Evolutionary conservation across 1,140 invertebrate genomes (phyloP).

Genomic region (Lepidurus couesii): DNA sequence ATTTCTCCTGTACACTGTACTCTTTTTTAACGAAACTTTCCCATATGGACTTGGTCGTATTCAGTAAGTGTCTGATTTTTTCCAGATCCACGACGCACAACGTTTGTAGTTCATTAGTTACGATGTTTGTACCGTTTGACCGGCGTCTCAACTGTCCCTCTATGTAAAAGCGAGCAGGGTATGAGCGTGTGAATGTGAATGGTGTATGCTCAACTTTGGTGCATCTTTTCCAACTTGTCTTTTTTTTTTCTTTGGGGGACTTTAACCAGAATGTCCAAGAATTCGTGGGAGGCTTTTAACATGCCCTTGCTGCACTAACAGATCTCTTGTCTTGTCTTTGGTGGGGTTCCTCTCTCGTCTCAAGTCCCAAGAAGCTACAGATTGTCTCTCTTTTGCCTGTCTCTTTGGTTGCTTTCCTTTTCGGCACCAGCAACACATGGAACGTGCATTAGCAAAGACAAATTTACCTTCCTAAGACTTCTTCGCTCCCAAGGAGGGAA

Average conservation of each 20-base stretch:
- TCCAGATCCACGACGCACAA: too few species aligned
- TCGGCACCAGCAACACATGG: slow-evolving; percentile 1
- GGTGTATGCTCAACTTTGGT: background rate
- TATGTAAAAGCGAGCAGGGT: background rate
- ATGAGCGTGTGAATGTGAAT: too few species aligned
- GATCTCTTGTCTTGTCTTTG: background rate
- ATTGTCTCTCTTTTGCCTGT: background rate
- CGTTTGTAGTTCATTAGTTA: too few species aligned
- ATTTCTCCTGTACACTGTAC: too few species aligned
- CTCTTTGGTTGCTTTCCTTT: background rate
- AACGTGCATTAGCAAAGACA: slow-evolving; percentile 1
- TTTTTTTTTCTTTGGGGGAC: background rate
- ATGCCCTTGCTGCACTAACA: slow-evolving; percentile 14
- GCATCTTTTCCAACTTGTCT: background rate
- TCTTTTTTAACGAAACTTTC: too few species aligned
- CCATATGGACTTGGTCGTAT: too few species aligned
- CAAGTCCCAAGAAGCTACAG: background rate
- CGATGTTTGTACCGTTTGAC: too few species aligned
- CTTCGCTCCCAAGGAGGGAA: background rate
- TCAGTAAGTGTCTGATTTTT: too few species aligned
- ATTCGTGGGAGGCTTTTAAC: slow-evolving; percentile 8
- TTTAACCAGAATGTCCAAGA: background rate
- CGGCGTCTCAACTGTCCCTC: too few species aligned
- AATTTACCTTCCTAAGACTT: slow-evolving; percentile 7
- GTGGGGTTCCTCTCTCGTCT: background rate